These are phyloP conservation scores for Sinocyclocheilus anshuiensis DNA, from an alignment of 2,113 vertebrate species.

Conservation along the genomic window DNA sequence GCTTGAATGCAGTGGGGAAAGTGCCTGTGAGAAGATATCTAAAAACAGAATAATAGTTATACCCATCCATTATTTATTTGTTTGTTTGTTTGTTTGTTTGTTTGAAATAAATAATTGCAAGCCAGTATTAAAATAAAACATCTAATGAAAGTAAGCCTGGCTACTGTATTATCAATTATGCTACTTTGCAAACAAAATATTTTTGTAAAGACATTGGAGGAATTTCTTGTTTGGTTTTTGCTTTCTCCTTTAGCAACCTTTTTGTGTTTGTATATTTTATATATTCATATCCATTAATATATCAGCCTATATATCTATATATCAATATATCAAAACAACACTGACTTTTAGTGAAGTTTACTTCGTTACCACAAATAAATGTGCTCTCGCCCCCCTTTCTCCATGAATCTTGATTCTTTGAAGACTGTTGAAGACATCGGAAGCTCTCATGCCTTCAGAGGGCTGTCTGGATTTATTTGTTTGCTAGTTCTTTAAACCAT, in stretches of 20 bases:
- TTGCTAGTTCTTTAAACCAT: slow-evolving; percentile 51
- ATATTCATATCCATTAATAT: neutral
- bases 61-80: no score
- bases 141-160: no score
- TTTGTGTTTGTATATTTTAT: no score
- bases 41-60: no score
- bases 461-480: slow-evolving; percentile 54
- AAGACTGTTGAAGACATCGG: slow-evolving; percentile 49
- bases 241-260: no score
- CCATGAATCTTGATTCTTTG: neutral
- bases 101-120: no score
- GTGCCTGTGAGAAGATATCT: no score
- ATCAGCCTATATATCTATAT: neutral
- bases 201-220: neutral
- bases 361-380: slow-evolving; percentile 1
- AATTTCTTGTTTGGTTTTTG: neutral
- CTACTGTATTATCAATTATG: no score
- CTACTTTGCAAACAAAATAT: no score
- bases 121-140: no score
- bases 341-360: neutral
- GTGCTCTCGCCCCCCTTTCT: neutral
- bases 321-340: neutral
- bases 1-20: no score
- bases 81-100: no score
- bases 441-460: slow-evolving; percentile 38